These are phyloP conservation scores for Coregonus clupeaformis DNA, from an alignment of 2,113 vertebrate species.

Conservation along the genomic window DNA sequence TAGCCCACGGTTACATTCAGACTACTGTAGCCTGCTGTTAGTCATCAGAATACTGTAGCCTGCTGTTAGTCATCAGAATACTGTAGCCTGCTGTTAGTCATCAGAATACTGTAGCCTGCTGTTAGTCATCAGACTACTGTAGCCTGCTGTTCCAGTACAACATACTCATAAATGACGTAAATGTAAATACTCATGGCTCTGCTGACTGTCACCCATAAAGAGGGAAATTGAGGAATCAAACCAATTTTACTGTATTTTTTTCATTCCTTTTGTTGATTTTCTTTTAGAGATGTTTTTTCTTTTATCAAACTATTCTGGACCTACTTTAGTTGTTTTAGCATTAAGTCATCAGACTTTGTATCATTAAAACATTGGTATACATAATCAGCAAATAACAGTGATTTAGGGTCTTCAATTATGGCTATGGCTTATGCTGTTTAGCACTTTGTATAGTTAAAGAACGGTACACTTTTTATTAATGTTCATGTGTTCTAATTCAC, in stretches of 20 bases:
- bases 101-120: too few species aligned
- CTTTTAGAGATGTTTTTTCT: too few species aligned
- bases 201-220: slow-evolving; percentile 22
- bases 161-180: too few species aligned
- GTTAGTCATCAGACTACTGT: too few species aligned
- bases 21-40: too few species aligned
- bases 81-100: too few species aligned
- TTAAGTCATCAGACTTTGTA: slow-evolving; percentile 21
- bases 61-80: too few species aligned
- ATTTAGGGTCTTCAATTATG: slow-evolving; percentile 14
- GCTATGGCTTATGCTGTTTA: not conserved
- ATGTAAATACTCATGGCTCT: too few species aligned
- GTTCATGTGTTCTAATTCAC: slow-evolving; percentile 1
- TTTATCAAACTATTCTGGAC: slow-evolving; percentile 24
- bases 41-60: too few species aligned
- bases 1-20: too few species aligned
- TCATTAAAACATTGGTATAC: slow-evolving; percentile 29
- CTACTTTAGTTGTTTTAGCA: slow-evolving; percentile 31
- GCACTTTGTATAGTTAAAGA: slow-evolving; percentile 55
- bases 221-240: slow-evolving; percentile 29
- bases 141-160: too few species aligned
- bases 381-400: slow-evolving; percentile 16
- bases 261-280: too few species aligned
- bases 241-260: slow-evolving; percentile 11
- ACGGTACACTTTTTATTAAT: slow-evolving; percentile 35